Evolutionary conservation across 2,113 vertebrate species (phyloP), one percentile per base, ranked within the genome.

Genomic region (Monarcha castaneiventris): DNA sequence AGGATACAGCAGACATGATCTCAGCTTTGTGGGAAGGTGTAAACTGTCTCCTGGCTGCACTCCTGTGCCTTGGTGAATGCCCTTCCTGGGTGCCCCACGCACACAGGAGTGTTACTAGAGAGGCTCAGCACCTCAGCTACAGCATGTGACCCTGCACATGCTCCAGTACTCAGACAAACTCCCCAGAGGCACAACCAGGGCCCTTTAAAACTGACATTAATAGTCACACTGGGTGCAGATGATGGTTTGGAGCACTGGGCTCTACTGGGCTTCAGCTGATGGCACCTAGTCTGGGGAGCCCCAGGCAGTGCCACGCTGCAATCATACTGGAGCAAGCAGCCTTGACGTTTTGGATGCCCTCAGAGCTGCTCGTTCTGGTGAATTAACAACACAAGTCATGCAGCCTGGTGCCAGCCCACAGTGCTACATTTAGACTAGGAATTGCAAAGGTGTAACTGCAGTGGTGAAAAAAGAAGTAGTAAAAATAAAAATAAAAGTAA

Each of bases 21-120:
- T 97, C 95, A 96, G 94, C 75, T 94, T 82, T 5, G 82, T 95
- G 90, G 95, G 90, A 83, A 87, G 78, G 82, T 85, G 75, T 2
- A 19, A 90, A 58, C 71, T 73, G 62, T 83, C 54, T 90, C 71
- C 75, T 73, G 9, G 6, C 62, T 62, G 62, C 71, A 44, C 37
- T 72, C 6, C 59, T 85, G 12, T 30, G 54, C 54, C 54, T 76
- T 7, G 23, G 17, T 32, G 37, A 37, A 7, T 19, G 66, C 41
- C 19, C n/a, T 77, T 87, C 64, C 80, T 30, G 51, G 22, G 55
- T 80, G 59, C 32, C 27, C 44, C 78, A n/a, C 0, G 0, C 13
- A 35, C 6, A 46, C 49, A 19, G 2, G 0, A 61, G 32, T 16
- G 49, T 83, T 61, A 79, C 85, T 82, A 49, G 63, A 83, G 54